Base-by-base conservation (phyloP, 2,888 invertebrate species). In the Spodoptera picta region DNA sequence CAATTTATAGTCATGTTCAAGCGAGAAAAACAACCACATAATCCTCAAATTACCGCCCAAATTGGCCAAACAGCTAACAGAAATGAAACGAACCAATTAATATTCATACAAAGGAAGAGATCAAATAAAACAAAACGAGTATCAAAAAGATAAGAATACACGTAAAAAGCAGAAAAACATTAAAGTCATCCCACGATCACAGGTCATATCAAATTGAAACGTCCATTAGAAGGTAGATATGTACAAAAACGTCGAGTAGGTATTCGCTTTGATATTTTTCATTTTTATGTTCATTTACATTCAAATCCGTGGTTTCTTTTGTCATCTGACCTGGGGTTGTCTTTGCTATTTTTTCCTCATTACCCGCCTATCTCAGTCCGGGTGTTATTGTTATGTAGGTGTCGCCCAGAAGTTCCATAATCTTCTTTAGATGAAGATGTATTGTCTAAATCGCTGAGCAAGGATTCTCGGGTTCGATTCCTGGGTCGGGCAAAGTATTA, bases 241-340 rank as follows among this genome's bases (percentile, higher is more conserved):
- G 27, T 3, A 27, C 27, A 27, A 27, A 59, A 60, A 73, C 52
- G 49, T 45, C 12, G 24, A 49, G 59, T 19, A 19, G 19, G 19
- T 63, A 60, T 46, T 65, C 50, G 45, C 66, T 77, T 73, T 77
- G 66, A 76, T 73, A 78, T 77, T 77, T 75, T 75, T 70, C 65
- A 78, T 75, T 78, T 70, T 70, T 61, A 60, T 70, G 70, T 77
- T 76, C 77, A 76, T 80, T 74, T 74, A 68, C 71, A 80, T 80
- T 79, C 66, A 80, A 77, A 80, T 79, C 71, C 69, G 56, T 61
- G 71, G 57, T 65, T 70, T 61, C 69, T 64, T 77, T 78, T 74
- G 73, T 79, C 72, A 64, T 55, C 58, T 75, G 59, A 60, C 53
- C 74, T 23, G 63, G 41, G 61, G 62, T 66, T 57, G 69, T 55